phyloP scores from a whole-genome alignment of 2,797 vertebrate genomes.

The Sebastes paucispinis region DNA sequence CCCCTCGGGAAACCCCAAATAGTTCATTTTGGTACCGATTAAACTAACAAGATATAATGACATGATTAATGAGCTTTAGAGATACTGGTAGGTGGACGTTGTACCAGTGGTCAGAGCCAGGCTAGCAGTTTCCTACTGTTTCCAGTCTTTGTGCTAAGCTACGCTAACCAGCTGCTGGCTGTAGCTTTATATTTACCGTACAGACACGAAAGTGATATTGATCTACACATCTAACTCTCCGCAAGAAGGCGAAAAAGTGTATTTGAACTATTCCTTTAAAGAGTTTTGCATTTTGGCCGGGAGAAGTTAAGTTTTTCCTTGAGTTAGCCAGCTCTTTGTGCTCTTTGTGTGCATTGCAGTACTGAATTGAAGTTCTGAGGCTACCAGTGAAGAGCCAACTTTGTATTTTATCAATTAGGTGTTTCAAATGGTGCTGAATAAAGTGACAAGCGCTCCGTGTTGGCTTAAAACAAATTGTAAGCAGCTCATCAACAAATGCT shows the following conservation, averaged over 20 bases:
- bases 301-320: fast-evolving
- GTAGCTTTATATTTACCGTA: no score
- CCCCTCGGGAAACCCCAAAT: background rate
- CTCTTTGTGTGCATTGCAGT: background rate
- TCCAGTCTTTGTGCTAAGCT: background rate
- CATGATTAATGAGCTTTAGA: background rate
- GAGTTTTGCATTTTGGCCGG: background rate
- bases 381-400: background rate
- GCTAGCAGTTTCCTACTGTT: background rate
- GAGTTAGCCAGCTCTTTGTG: background rate
- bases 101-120: background rate
- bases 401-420: background rate
- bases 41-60: background rate
- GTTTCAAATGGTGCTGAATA: background rate
- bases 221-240: background rate
- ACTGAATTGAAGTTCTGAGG: background rate
- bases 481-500: background rate
- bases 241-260: background rate
- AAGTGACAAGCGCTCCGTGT: background rate
- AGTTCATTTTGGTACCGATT: background rate
- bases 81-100: background rate
- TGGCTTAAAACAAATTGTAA: background rate
- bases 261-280: background rate
- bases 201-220: fast-evolving
- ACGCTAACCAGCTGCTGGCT: background rate